Percentiles rank a stretch among this genome's conserved stretches.
These are phyloP conservation scores for Grammomys dolichurus DNA, from an alignment of 2,113 vertebrate genomes.

Conservation along the genomic window DNA sequence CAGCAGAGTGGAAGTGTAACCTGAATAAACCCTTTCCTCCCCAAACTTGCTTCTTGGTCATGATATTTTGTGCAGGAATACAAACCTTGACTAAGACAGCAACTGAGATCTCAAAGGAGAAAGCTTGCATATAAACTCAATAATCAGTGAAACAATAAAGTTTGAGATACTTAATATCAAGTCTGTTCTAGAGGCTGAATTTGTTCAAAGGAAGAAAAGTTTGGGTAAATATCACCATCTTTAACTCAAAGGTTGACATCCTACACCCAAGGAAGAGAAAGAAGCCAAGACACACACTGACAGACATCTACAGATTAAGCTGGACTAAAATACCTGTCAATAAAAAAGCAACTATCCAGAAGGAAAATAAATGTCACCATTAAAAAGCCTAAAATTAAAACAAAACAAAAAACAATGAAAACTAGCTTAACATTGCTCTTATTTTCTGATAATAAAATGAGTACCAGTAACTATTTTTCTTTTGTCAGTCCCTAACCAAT, in stretches of 20 bases:
- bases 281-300: background rate
- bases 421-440: background rate
- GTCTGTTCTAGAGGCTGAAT: no score
- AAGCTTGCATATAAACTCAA: rapidly evolving
- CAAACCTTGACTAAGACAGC: no score
- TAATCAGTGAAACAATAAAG: background rate
- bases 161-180: background rate
- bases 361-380: background rate
- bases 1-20: no score
- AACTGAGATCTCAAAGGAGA: background rate
- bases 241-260: background rate
- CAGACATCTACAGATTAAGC: background rate
- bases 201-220: background rate
- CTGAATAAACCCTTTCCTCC: no score
- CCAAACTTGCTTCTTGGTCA: no score
- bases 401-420: background rate
- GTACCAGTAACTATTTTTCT: background rate
- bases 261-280: background rate
- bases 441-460: background rate
- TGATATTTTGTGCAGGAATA: no score
- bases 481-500: background rate
- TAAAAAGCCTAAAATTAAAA: background rate
- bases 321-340: background rate
- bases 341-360: background rate
- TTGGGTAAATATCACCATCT: background rate